Conservation (phyloP, 2,113 vertebrate genomes). For the Anarrhichthys ocellatus region DNA sequence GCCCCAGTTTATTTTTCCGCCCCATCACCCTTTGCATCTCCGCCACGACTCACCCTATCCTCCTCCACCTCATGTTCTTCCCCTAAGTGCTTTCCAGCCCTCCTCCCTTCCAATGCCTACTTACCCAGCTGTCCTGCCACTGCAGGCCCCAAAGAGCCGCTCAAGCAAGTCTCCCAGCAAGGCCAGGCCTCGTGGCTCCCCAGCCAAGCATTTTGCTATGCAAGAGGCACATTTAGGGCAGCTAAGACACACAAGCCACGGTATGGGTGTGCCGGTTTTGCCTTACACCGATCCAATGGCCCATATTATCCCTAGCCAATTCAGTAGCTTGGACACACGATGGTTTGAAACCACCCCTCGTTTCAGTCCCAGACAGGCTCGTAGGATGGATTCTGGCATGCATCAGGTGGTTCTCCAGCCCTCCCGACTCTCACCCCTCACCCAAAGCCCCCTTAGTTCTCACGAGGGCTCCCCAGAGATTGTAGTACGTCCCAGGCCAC, state of each 20-base stretch:
- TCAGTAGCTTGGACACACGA: slow-evolving; percentile 94
- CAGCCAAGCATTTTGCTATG: slow-evolving; percentile 97
- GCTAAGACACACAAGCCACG: slow-evolving; percentile 98
- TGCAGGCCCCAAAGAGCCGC: slow-evolving; percentile 93
- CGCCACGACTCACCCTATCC: slow-evolving; percentile 88
- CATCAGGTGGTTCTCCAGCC: slow-evolving; percentile 99
- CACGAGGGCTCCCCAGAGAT: slow-evolving; percentile 95
- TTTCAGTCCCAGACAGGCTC: slow-evolving; percentile 94
- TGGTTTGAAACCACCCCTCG: slow-evolving; percentile 95
- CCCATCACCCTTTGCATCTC: slow-evolving; percentile 85
- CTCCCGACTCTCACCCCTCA: slow-evolving; percentile 96
- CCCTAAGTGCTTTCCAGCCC: slow-evolving; percentile 89
- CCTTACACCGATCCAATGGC: slow-evolving; percentile 96
- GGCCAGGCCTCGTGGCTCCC: slow-evolving; percentile 86
- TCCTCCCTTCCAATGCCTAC: slow-evolving; percentile 92
- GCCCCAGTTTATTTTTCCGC: slow-evolving; percentile 92
- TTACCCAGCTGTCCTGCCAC: slow-evolving; percentile 92
- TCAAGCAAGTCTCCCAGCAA: slow-evolving; percentile 91
- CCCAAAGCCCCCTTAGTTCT: slow-evolving; percentile 96
- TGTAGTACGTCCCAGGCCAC: slow-evolving; percentile 92
- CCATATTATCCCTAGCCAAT: slow-evolving; percentile 92
- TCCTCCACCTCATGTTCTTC: slow-evolving; percentile 85
- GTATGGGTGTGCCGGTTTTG: slow-evolving; percentile 98
- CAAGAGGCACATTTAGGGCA: slow-evolving; percentile 96
- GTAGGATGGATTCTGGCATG: slow-evolving; percentile 94